These are phyloP conservation scores for Conopomorpha cramerella DNA, from an alignment of 1,140 invertebrate genomes.

Conservation along the genomic window DNA sequence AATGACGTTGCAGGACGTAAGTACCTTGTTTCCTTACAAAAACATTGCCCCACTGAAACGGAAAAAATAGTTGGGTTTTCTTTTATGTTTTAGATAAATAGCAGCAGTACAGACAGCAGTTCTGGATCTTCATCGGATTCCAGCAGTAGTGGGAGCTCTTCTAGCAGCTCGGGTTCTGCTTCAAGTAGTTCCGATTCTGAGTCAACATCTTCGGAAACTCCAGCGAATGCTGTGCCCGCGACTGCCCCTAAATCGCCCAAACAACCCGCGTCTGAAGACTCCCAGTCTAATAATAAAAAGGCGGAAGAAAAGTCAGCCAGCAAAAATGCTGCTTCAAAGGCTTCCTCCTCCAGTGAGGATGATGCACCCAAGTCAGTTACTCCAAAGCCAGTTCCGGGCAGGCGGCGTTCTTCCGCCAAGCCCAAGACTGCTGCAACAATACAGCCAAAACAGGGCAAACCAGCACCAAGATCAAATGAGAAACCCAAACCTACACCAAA, in stretches of 20 bases:
- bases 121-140: slow-evolving; percentile 69
- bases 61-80: too few relatives aligned
- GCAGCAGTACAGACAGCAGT: slow-evolving; percentile 67
- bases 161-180: slow-evolving; percentile 71
- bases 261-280: slow-evolving; percentile 22
- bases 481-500: slow-evolving; percentile 35
- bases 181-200: slow-evolving; percentile 69
- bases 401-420: slow-evolving; percentile 42
- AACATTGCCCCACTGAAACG: too few relatives aligned
- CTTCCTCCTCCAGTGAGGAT: slow-evolving; percentile 51
- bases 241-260: slow-evolving; percentile 7
- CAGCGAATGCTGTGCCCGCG: slow-evolving; percentile 14
- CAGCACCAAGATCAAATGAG: slow-evolving; percentile 26
- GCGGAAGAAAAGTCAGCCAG: slow-evolving; percentile 58
- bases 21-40: slow-evolving; percentile 8
- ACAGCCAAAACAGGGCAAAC: slow-evolving; percentile 26
- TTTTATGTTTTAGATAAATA: slow-evolving; percentile 48
- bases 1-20: slow-evolving; percentile 17
- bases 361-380: slow-evolving; percentile 28
- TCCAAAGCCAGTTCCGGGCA: slow-evolving; percentile 29
- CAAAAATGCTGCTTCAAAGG: slow-evolving; percentile 35
- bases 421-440: slow-evolving; percentile 33
- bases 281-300: slow-evolving; percentile 46
- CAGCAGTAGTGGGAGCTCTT: slow-evolving; percentile 70
- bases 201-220: slow-evolving; percentile 47